Evolutionary conservation across 1,140 invertebrate genomes (phyloP).

Genomic region (Limonius californicus): DNA sequence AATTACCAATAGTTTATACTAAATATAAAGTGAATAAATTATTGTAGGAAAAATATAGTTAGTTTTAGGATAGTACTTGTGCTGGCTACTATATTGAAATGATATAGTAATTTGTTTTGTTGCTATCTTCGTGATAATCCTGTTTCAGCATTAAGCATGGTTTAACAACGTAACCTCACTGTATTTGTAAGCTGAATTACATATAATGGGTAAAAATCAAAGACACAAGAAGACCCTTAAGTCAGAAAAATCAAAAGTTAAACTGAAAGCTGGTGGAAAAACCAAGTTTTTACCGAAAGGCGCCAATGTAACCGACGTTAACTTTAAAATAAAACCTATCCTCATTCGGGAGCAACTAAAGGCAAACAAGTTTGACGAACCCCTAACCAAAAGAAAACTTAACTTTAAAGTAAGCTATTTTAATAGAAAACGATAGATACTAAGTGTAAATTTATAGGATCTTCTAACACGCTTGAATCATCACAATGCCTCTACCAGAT

Average conservation of each 20-base stretch:
- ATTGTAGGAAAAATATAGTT: too few relatives aligned
- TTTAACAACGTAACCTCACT: too few relatives aligned
- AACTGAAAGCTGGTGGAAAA: conserved; percentile 66
- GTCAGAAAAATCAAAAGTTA: conserved; percentile 73
- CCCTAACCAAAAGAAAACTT: conserved; percentile 68
- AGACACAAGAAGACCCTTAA: conserved; percentile 65
- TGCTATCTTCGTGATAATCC: too few relatives aligned
- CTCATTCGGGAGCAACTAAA: conserved; percentile 73
- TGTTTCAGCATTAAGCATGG: too few relatives aligned
- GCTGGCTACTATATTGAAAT: too few relatives aligned
- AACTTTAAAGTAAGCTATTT: conserved; percentile 62
- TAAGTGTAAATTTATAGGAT: conserved; percentile 52
- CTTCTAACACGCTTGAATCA: conserved; percentile 71
- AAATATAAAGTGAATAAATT: too few relatives aligned
- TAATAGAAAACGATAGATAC: not conserved
- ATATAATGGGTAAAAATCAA: conserved; percentile 55
- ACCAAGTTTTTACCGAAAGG: conserved; percentile 66
- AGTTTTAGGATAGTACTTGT: too few relatives aligned
- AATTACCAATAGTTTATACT: too few relatives aligned
- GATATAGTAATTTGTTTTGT: too few relatives aligned
- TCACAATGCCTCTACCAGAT: conserved; percentile 67
- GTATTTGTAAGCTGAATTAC: too few relatives aligned
- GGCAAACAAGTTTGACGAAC: conserved; percentile 55
- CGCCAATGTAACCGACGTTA: conserved; percentile 79
- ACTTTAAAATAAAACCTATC: conserved; percentile 86